A percentile compares a stretch with the other conserved stretches of the same genome.
Conservation (phyloP, 2,888 invertebrate genomes). For the Netelia melanura region DNA sequence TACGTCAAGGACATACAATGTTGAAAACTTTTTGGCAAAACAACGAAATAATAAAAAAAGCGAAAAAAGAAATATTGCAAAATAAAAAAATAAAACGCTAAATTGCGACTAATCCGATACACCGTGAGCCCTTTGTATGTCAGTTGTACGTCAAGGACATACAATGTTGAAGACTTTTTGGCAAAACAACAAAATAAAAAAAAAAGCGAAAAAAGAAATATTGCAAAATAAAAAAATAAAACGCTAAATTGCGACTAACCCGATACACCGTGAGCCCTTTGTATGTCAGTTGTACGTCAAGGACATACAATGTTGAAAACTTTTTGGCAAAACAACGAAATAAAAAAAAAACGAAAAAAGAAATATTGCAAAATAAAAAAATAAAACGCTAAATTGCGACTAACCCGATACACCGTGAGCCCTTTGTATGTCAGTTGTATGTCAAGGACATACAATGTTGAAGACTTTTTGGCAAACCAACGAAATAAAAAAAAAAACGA, state of each 20-base stretch:
- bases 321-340: not conserved
- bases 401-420: not conserved
- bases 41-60: not conserved
- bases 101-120: constrained; percentile 8
- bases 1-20: not conserved
- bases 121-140: too few species aligned
- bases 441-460: not conserved
- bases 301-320: not conserved
- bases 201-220: not conserved
- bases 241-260: constrained; percentile 23
- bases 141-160: too few species aligned
- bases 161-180: not conserved
- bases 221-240: not conserved
- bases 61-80: not conserved
- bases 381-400: not conserved
- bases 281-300: too few species aligned
- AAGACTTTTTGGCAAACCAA: not conserved
- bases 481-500: not conserved
- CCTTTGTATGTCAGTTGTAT: too few species aligned
- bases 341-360: not conserved
- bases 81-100: not conserved
- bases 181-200: not conserved
- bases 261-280: constrained; percentile 15
- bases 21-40: not conserved
- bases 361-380: not conserved